These are phyloP conservation scores for Pristionchus arcanus DNA, from an alignment of 2,888 invertebrate genomes.

Conservation along the genomic window DNA sequence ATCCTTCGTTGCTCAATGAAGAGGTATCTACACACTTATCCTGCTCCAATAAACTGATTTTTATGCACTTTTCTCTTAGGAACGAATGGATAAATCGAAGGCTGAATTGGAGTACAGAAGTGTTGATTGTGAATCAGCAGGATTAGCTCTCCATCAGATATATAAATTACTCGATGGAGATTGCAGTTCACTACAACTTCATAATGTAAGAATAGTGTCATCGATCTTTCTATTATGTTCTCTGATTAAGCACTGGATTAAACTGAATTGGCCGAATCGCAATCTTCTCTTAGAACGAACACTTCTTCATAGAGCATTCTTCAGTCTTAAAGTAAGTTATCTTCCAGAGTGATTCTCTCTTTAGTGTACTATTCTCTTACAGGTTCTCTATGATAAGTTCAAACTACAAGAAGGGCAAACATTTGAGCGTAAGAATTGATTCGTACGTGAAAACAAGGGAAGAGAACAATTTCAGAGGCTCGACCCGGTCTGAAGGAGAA, in stretches of 20 bases:
- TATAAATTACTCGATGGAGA: constrained; percentile 1
- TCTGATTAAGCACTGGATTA: background rate
- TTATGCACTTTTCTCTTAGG: background rate
- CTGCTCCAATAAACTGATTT: background rate
- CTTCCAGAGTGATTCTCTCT: background rate
- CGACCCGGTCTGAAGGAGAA: constrained; percentile 38
- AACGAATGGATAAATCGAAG: background rate
- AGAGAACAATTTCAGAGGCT: background rate
- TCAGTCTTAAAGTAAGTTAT: constrained; percentile 1
- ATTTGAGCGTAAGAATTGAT: background rate
- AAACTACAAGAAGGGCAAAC: background rate
- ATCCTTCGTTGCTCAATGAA: background rate
- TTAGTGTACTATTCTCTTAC: background rate
- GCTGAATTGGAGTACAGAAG: background rate
- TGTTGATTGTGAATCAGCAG: background rate
- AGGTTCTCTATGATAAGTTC: constrained; percentile 36
- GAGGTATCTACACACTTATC: background rate
- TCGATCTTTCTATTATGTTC: background rate
- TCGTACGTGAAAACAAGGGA: background rate
- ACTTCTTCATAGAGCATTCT: constrained; percentile 25
- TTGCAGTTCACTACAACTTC: background rate
- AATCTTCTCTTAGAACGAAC: background rate
- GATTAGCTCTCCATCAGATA: background rate
- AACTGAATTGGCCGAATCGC: background rate
- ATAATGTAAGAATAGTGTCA: background rate